Conservation (phyloP, 2,797 vertebrate species). For the Taenioides sp. region DNA sequence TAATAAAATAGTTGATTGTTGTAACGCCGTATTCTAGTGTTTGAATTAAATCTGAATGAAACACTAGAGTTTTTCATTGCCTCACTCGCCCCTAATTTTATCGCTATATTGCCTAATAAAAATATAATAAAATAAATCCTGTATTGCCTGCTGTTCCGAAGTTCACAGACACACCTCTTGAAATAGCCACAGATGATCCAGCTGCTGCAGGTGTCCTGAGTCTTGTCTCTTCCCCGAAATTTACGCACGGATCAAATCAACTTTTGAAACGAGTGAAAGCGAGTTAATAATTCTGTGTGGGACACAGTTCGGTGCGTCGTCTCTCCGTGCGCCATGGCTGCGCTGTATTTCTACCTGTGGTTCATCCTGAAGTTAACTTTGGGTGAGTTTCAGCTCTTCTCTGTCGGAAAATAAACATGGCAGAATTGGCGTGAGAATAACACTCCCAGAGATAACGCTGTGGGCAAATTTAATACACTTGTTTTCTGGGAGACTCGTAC, state of each 20-base stretch:
- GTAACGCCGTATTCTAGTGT: too few relatives aligned
- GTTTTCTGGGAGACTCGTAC: not conserved
- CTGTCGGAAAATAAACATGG: not conserved
- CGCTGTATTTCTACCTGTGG: not conserved
- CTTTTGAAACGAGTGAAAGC: not conserved
- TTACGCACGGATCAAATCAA: not conserved
- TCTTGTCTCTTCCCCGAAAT: not conserved
- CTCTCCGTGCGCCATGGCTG: not conserved
- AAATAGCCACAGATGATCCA: not conserved
- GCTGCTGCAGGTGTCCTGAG: not conserved
- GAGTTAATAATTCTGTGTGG: not conserved
- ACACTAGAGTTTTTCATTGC: too few relatives aligned
- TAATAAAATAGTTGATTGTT: too few relatives aligned
- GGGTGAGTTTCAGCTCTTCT: not conserved
- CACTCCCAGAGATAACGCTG: too few relatives aligned
- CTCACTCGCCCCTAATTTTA: too few relatives aligned
- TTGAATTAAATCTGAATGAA: too few relatives aligned
- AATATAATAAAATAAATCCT: not conserved
- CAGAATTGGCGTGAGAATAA: not conserved
- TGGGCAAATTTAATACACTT: too few relatives aligned
- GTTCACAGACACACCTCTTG: not conserved
- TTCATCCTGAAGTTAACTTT: constrained; percentile 1
- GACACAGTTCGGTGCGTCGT: too few relatives aligned
- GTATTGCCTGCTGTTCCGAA: not conserved
- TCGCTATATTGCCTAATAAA: too few relatives aligned